A percentile compares a stretch with the other conserved stretches of the same genome.
Conservation (phyloP, 2,888 invertebrate genomes). For the Apamea anceps region DNA sequence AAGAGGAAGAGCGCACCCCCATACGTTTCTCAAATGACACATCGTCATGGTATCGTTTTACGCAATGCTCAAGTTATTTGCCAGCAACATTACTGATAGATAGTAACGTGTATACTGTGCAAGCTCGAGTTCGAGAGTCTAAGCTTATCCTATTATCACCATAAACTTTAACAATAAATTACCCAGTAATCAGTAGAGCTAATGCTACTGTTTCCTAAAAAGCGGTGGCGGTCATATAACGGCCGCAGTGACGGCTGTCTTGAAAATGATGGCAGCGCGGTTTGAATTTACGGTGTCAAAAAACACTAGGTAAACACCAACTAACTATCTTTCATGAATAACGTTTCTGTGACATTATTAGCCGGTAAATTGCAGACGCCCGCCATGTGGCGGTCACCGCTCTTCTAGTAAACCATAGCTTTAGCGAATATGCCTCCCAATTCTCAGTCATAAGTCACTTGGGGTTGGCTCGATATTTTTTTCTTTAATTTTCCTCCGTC, state of each 20-base stretch:
- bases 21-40: conserved; percentile 1
- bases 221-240: no score
- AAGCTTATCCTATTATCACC: background rate
- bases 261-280: background rate
- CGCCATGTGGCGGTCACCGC: background rate
- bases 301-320: background rate
- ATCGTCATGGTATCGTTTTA: background rate
- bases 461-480: conserved; percentile 3
- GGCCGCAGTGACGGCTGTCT: background rate
- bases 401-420: background rate
- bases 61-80: conserved; percentile 12
- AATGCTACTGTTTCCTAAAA: background rate
- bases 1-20: background rate
- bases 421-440: background rate
- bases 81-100: background rate
- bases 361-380: background rate
- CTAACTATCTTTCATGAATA: background rate
- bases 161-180: background rate
- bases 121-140: background rate
- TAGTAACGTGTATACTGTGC: background rate
- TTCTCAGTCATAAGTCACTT: background rate
- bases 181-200: background rate
- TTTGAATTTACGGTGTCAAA: background rate
- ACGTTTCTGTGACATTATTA: background rate
- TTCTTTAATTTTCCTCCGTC: background rate